Base-by-base conservation (phyloP, 2,888 invertebrate genomes). In the Lycocerus yunnanus region DNA sequence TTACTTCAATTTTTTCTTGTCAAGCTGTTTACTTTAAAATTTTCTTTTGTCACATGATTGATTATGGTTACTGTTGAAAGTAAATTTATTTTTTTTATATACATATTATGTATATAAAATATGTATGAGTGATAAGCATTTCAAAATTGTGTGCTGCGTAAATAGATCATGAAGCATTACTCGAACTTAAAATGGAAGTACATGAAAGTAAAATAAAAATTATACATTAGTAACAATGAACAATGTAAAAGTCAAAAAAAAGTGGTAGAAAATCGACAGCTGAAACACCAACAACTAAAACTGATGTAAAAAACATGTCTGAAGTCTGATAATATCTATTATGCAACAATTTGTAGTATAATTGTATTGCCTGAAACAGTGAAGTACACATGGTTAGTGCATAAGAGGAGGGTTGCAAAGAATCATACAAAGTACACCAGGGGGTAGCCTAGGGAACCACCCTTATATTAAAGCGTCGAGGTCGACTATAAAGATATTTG, bases 381-480 rank as follows among this genome's bases (percentile, higher is more conserved):
- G 59, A 71, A 71, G 71, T 71, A 71, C 71, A 59, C 71, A 71
- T 59, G 58, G 71, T 71, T 71, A 71, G 71, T 71, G 71, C 66
- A 66, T 71, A 65, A 66, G 66, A 59, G 58, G 66, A 72, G 72
- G 68, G 67, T 72, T 59, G 72, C 61, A 27, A 60, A 68, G 68
- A 72, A 72, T 72, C 72, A 60, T 68, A 58, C 43, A 20, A 43
- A 61, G 72, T 67, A 67, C 72, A 60, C 72, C 68, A 15, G 60
- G 67, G 72, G 72, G 72, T 67, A 72, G 24, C 61, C 43, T 72
- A 72, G 72, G 72, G 72, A 68, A 15, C 60, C 67, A 72, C 72
- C 72, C 72, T 43, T 66, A 72, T 60, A 43, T 72, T 43, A 61
- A 71, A 68, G 60, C 68, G 20, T 60, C 18, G 61, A 27, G 60